Percentiles rank a stretch among this genome's conserved stretches.
Evolutionary conservation across 2,888 invertebrate species (phyloP).

Genomic region (Arrhopalites spinosus): DNA sequence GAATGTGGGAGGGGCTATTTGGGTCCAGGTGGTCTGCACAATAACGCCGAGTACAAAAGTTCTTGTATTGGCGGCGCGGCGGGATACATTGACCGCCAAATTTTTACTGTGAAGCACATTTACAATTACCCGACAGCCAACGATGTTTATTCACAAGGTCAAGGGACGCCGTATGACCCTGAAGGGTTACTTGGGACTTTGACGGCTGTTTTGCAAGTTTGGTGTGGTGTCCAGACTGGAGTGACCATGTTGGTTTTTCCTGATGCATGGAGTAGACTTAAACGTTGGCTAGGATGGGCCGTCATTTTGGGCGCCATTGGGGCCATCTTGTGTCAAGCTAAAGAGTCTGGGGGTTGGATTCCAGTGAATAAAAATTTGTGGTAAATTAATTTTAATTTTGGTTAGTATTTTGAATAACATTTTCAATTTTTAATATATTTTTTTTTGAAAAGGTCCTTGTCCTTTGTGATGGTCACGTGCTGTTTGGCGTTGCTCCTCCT

Average conservation of each 20-base stretch:
- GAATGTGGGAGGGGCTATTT: conserved; percentile 65
- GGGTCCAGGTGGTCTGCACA: conserved; percentile 64
- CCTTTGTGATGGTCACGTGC: conserved; percentile 82
- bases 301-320: conserved; percentile 65
- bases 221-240: conserved; percentile 82
- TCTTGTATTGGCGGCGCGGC: conserved; percentile 65
- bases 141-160: conserved; percentile 68
- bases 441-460: conserved; percentile 69
- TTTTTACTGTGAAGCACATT: conserved; percentile 62
- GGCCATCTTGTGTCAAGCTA: conserved; percentile 57
- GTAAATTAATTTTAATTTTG: no score
- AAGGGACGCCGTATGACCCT: conserved; percentile 73
- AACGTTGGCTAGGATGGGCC: conserved; percentile 79
- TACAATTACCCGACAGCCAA: conserved; percentile 62
- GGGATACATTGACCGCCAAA: conserved; percentile 62
- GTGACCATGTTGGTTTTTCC: conserved; percentile 70
- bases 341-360: conserved; percentile 61
- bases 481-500: conserved; percentile 77
- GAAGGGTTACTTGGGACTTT: conserved; percentile 83
- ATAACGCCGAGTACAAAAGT: conserved; percentile 42
- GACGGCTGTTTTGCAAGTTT: conserved; percentile 71
- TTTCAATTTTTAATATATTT: no score
- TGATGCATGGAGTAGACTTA: conserved; percentile 66
- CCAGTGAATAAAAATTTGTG: conserved; percentile 87
- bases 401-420: no score